A percentile compares a stretch with the other conserved stretches of the same genome.
phyloP scores from a whole-genome alignment of 2,888 invertebrate species.

The Ophion obscuratus region DNA sequence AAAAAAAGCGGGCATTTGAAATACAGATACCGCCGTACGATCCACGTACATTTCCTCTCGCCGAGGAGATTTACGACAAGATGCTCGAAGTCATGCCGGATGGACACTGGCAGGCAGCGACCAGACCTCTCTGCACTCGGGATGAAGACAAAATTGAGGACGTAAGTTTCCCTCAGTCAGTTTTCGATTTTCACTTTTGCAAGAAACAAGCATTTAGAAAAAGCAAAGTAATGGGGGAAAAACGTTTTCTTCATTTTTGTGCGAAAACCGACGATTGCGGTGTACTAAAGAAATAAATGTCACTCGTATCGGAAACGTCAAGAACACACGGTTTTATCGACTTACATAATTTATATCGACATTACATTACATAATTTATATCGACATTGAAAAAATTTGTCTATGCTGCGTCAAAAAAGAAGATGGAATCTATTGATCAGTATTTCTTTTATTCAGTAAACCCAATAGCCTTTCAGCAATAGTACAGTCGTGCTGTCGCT shows the following conservation, averaged over 20 bases:
- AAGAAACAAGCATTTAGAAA: neutral
- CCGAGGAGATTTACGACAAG: conserved; percentile 88
- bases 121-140: conserved; percentile 78
- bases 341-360: too few species aligned
- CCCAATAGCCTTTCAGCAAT: too few species aligned
- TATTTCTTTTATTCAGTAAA: too few species aligned
- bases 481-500: too few species aligned
- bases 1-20: conserved; percentile 62
- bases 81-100: conserved; percentile 90
- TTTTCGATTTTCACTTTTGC: neutral
- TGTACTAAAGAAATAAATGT: too few species aligned
- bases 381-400: too few species aligned
- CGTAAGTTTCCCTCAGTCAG: conserved; percentile 71
- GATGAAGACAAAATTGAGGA: conserved; percentile 81
- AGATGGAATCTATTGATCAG: too few species aligned
- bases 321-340: too few species aligned
- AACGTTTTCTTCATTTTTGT: neutral
- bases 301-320: too few species aligned
- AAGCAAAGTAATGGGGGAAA: neutral
- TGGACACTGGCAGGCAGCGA: conserved; percentile 85
- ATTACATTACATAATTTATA: too few species aligned
- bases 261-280: too few species aligned
- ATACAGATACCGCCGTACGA: conserved; percentile 90
- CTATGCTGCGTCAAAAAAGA: too few species aligned
- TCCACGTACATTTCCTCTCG: conserved; percentile 90